A percentile compares a stretch with the other conserved stretches of the same genome.
Conservation (phyloP, 2,888 invertebrate species). For the Diarsia mendica region DNA sequence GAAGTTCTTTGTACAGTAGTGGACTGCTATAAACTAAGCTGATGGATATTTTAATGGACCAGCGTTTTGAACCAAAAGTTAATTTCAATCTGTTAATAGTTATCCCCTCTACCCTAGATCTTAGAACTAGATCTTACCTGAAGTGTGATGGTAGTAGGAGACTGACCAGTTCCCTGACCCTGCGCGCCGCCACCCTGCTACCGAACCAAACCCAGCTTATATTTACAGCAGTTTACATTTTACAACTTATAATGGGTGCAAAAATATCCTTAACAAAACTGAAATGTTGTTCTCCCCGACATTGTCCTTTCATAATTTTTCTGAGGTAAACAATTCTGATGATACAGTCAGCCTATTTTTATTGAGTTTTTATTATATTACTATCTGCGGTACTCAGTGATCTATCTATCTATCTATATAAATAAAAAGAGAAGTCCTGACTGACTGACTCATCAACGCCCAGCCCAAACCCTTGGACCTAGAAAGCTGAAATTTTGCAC, state of each 20-base stretch:
- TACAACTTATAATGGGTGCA: conserved; percentile 1
- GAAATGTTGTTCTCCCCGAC: no score
- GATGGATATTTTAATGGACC: not conserved
- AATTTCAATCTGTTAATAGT: not conserved
- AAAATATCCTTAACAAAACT: no score
- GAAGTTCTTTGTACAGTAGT: no score
- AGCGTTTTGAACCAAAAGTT: not conserved
- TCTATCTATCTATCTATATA: no score
- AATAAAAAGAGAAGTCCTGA: no score
- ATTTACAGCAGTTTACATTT: conserved; percentile 68
- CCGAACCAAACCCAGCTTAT: conserved; percentile 79
- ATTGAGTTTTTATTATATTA: not conserved
- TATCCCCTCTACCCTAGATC: no score
- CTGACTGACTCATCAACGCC: no score
- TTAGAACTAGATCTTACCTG: conserved; percentile 77
- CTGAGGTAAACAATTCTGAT: not conserved
- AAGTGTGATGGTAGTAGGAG: conserved; percentile 85
- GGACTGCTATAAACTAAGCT: not conserved
- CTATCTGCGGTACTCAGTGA: not conserved
- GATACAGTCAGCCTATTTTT: not conserved
- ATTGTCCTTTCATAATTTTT: not conserved
- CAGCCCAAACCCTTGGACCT: no score
- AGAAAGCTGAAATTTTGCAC: no score
- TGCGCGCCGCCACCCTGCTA: conserved; percentile 81
- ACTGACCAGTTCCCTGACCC: conserved; percentile 72